These are phyloP conservation scores for Cebidichthys violaceus DNA, from an alignment of 2,113 vertebrate genomes.

Conservation along the genomic window DNA sequence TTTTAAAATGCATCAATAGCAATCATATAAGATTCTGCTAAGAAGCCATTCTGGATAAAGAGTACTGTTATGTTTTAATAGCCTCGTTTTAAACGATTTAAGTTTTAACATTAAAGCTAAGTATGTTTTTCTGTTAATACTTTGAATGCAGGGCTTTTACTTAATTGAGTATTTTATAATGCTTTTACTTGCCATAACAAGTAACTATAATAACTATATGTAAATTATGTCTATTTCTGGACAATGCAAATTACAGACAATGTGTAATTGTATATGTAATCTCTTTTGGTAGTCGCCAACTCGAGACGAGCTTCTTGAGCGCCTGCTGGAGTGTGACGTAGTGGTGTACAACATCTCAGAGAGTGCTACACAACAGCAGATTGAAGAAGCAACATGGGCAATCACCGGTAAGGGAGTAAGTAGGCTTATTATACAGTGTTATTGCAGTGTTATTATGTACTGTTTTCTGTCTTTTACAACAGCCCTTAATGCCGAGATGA, in stretches of 20 bases:
- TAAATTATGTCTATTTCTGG: not conserved
- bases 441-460: too few species aligned
- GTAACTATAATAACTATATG: not conserved
- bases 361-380: conserved; percentile 67
- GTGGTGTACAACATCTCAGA: conserved; percentile 95
- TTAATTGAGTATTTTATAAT: not conserved
- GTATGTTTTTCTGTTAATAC: not conserved
- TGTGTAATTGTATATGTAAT: not conserved
- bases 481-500: conserved; percentile 84
- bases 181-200: not conserved
- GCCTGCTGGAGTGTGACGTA: conserved; percentile 89
- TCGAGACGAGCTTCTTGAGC: conserved; percentile 82
- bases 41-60: not conserved
- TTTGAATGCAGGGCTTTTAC: not conserved
- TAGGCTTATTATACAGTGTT: not conserved
- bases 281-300: conserved; percentile 73
- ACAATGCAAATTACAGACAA: not conserved
- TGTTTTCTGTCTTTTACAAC: not conserved
- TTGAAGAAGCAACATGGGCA: conserved; percentile 91
- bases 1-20: not conserved
- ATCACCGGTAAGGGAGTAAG: conserved; percentile 82
- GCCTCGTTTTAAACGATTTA: not conserved
- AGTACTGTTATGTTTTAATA: not conserved
- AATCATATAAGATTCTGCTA: not conserved
- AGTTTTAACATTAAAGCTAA: not conserved